phyloP scores from a whole-genome alignment of 64 coral and sea anemone species.

The Pachyseris speciosa region DNA sequence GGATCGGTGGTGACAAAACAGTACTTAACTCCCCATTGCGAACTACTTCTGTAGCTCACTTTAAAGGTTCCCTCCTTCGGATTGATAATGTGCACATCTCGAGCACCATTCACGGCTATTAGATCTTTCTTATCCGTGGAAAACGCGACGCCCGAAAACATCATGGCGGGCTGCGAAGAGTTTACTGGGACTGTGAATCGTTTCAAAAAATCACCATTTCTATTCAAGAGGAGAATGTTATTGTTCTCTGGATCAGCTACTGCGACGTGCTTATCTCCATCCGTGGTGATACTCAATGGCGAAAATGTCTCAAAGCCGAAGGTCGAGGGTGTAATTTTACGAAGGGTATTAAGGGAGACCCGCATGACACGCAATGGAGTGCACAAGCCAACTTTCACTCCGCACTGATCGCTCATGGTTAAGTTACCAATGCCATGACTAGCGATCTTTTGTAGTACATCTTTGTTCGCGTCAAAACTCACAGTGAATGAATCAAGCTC shows the following conservation, averaged over 20 bases:
- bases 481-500: constrained; percentile 31
- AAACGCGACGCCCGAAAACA: constrained; percentile 84
- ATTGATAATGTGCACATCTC: constrained; percentile 75
- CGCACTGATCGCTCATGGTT: background rate
- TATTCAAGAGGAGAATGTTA: constrained; percentile 66
- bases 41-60: constrained; percentile 77
- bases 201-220: constrained; percentile 67
- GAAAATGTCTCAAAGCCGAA: constrained; percentile 85
- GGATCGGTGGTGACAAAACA: constrained; percentile 80
- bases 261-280: constrained; percentile 64
- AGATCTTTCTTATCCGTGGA: constrained; percentile 71
- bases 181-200: constrained; percentile 58
- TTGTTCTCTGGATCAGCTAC: constrained; percentile 88
- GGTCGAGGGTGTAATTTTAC: constrained; percentile 28
- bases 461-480: constrained; percentile 48
- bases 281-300: constrained; percentile 75
- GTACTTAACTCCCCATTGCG: constrained; percentile 77
- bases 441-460: constrained; percentile 4
- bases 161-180: constrained; percentile 39
- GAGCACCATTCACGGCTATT: constrained; percentile 78
- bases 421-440: constrained; percentile 25
- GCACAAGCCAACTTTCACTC: constrained; percentile 8
- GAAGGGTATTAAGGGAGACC: background rate
- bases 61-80: constrained; percentile 77
- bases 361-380: constrained; percentile 1